Evolutionary conservation across 1,140 invertebrate genomes (phyloP).

Genomic region (Harpegnathos saltator): DNA sequence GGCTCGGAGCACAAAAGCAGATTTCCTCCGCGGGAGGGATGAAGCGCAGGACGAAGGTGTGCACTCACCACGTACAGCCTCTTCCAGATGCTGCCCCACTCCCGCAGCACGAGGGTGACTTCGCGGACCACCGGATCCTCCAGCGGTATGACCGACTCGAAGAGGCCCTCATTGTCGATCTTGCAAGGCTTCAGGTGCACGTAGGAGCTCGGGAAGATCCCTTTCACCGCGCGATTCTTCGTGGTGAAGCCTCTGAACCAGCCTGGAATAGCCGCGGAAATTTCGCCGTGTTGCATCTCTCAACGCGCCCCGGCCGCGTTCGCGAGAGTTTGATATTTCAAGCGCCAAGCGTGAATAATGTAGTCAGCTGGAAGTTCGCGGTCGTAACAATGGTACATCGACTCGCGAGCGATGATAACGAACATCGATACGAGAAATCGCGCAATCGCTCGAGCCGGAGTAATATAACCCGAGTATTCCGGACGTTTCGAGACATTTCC

Average conservation of each 20-base stretch:
- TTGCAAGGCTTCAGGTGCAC: slow-evolving; percentile 92
- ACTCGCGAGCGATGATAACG: not conserved
- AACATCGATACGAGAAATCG: not conserved
- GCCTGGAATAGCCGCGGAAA: slow-evolving; percentile 85
- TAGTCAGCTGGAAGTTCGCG: not conserved
- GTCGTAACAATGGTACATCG: not conserved
- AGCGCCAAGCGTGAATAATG: not conserved
- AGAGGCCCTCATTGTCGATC: slow-evolving; percentile 90
- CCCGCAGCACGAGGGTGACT: slow-evolving; percentile 95
- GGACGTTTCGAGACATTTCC: too few relatives aligned
- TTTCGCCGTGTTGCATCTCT: slow-evolving; percentile 14
- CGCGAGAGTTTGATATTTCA: not conserved
- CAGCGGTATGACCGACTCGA: slow-evolving; percentile 90
- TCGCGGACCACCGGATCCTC: slow-evolving; percentile 96
- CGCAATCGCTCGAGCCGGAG: not conserved
- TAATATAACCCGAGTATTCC: too few relatives aligned
- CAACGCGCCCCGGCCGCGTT: not conserved
- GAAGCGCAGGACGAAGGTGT: slow-evolving; percentile 9
- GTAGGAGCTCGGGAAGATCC: slow-evolving; percentile 94
- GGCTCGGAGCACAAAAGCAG: not conserved
- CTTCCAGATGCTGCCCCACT: slow-evolving; percentile 98
- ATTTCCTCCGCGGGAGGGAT: not conserved
- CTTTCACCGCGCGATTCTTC: slow-evolving; percentile 93
- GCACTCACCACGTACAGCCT: slow-evolving; percentile 93
- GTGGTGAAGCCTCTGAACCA: slow-evolving; percentile 95